Evolutionary conservation across 2,888 invertebrate species (phyloP).

Genomic region (Thyatira batis): DNA sequence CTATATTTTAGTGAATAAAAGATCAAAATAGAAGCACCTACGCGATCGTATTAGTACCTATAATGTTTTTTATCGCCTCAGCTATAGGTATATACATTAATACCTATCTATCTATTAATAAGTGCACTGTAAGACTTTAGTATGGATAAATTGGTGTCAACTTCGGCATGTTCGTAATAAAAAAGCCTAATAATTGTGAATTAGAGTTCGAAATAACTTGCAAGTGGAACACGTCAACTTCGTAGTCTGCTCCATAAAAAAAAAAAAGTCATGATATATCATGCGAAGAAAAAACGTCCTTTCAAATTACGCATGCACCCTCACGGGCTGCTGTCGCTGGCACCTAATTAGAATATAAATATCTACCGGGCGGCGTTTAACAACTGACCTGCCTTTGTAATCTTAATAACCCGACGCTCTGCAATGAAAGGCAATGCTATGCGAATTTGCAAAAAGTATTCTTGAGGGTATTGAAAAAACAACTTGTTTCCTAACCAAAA

Average conservation of each 20-base stretch:
- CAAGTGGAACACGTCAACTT: constrained; percentile 9
- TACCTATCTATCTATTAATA: too few species aligned
- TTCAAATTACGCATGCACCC: constrained; percentile 75
- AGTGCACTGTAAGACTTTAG: too few species aligned
- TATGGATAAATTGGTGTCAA: too few species aligned
- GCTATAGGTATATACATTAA: too few species aligned
- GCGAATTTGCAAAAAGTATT: constrained; percentile 46
- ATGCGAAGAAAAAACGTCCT: constrained; percentile 55
- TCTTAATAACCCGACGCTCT: constrained; percentile 57
- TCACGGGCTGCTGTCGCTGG: constrained; percentile 58
- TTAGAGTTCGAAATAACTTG: too few species aligned
- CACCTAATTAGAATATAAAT: constrained; percentile 78
- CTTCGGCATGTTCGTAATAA: too few species aligned
- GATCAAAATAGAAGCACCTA: too few species aligned
- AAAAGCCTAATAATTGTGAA: too few species aligned
- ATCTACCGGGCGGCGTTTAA: constrained; percentile 63
- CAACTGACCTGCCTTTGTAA: constrained; percentile 70
- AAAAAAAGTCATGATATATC: constrained; percentile 66
- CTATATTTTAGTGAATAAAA: too few species aligned
- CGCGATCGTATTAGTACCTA: too few species aligned
- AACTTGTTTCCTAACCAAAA: too few species aligned
- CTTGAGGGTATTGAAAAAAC: constrained; percentile 27
- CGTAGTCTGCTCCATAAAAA: constrained; percentile 49
- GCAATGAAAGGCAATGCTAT: constrained; percentile 45
- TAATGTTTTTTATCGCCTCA: too few species aligned